Conservation (phyloP, 37 sponge, comb jelly and placozoan species). For the Halichondria panicea region DNA sequence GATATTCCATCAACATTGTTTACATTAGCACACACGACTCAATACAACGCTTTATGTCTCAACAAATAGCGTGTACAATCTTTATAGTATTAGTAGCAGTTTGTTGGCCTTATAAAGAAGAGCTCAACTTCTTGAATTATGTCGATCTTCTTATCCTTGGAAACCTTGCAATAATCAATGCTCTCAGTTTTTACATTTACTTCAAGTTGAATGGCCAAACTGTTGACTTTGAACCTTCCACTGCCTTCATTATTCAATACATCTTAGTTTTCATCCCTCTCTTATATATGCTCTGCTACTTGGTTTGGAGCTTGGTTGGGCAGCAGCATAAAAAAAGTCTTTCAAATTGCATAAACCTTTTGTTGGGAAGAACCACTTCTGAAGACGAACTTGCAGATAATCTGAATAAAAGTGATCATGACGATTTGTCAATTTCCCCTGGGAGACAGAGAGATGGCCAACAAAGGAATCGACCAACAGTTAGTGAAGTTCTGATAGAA, state of each 20-base stretch:
- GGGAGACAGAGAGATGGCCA: too few relatives aligned
- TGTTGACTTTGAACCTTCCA: background rate
- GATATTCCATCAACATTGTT: background rate
- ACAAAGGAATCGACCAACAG: too few relatives aligned
- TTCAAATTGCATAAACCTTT: too few relatives aligned
- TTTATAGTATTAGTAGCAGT: background rate
- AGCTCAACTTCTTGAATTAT: background rate
- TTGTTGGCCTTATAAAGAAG: conserved; percentile 1
- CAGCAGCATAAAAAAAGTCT: background rate
- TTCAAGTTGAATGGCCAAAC: background rate
- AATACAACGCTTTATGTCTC: background rate
- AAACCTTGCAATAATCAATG: conserved; percentile 25
- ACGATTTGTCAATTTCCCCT: too few relatives aligned
- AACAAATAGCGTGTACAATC: background rate
- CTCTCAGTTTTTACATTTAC: conserved; percentile 18
- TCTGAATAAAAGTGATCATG: too few relatives aligned
- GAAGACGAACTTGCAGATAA: too few relatives aligned
- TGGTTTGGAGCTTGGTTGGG: background rate
- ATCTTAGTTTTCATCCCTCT: background rate
- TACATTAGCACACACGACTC: background rate
- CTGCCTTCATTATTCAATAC: background rate
- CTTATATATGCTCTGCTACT: background rate
- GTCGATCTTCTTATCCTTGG: conserved; percentile 19
- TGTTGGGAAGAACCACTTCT: too few relatives aligned
- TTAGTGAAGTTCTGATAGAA: too few relatives aligned